Evolutionary conservation across 2,113 vertebrate genomes (phyloP).

Genomic region (Pitta sordida): DNA sequence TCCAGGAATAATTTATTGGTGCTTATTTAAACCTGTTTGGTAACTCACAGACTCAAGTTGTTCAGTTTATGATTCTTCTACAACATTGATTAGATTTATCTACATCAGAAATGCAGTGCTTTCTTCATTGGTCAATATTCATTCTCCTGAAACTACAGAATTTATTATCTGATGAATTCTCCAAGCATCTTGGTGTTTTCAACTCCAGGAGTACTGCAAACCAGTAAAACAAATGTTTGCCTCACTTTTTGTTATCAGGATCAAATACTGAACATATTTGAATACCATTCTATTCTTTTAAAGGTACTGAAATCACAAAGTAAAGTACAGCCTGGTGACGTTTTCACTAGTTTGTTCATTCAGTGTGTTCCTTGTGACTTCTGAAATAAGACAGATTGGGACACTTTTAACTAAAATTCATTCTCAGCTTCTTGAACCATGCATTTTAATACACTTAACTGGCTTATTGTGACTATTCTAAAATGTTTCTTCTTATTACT

Average conservation of each 20-base stretch:
- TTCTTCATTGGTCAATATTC: neutral
- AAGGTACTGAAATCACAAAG: neutral
- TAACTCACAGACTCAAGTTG: neutral
- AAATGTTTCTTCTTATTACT: neutral
- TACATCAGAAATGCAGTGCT: neutral
- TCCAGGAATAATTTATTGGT: neutral
- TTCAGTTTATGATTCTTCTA: neutral
- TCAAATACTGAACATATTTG: neutral
- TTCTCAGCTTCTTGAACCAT: neutral
- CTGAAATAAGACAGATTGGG: neutral
- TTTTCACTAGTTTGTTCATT: neutral
- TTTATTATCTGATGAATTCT: constrained; percentile 2
- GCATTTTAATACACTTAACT: neutral
- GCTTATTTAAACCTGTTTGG: neutral
- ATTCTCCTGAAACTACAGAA: neutral
- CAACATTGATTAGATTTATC: neutral
- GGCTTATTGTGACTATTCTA: neutral
- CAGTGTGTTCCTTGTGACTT: neutral
- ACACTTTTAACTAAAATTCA: neutral
- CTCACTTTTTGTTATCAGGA: neutral
- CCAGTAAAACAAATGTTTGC: neutral
- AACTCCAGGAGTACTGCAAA: neutral
- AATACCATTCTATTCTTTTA: neutral
- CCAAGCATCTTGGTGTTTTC: neutral
- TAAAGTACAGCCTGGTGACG: neutral